A percentile compares a stretch with the other conserved stretches of the same genome.
Conservation (phyloP, 2,797 vertebrate genomes). For the Lindbergichthys nudifrons region DNA sequence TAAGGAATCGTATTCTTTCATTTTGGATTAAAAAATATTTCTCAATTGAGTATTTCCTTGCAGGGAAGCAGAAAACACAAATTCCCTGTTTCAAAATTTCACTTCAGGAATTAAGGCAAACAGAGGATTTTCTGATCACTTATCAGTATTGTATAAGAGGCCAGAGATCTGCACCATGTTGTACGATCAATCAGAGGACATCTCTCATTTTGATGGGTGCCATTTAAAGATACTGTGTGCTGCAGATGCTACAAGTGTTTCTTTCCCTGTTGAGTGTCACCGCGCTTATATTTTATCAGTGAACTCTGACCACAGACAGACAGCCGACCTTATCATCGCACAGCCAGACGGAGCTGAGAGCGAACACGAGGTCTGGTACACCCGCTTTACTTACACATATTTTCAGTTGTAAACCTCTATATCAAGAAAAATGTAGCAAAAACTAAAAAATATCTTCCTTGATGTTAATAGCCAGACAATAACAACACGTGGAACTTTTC, state of each 20-base stretch:
- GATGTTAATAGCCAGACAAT: neutral
- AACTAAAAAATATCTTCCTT: neutral
- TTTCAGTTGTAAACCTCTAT: conserved; percentile 17
- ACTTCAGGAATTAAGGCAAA: too few species aligned
- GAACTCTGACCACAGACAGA: conserved; percentile 49
- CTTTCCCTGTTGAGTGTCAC: conserved; percentile 34
- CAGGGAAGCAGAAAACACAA: too few species aligned
- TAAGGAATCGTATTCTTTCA: too few species aligned
- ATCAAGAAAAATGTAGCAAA: neutral
- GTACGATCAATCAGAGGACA: conserved; percentile 52
- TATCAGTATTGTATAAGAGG: conserved; percentile 21
- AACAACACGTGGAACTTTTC: neutral
- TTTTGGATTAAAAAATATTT: too few species aligned
- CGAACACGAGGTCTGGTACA: conserved; percentile 61
- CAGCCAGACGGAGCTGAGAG: conserved; percentile 62
- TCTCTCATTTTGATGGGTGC: conserved; percentile 27
- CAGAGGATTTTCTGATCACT: conserved; percentile 20
- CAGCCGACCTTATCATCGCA: conserved; percentile 78
- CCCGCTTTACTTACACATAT: conserved; percentile 63
- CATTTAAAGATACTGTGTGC: conserved; percentile 29
- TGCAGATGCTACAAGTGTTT: conserved; percentile 55
- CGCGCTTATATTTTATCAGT: conserved; percentile 74
- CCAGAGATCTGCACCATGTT: conserved; percentile 7
- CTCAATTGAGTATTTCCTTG: too few species aligned
- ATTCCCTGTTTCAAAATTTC: too few species aligned